Evolutionary conservation across 2,888 invertebrate species (phyloP), one percentile per base, ranked within the genome.

Genomic region (Philonicus albiceps): DNA sequence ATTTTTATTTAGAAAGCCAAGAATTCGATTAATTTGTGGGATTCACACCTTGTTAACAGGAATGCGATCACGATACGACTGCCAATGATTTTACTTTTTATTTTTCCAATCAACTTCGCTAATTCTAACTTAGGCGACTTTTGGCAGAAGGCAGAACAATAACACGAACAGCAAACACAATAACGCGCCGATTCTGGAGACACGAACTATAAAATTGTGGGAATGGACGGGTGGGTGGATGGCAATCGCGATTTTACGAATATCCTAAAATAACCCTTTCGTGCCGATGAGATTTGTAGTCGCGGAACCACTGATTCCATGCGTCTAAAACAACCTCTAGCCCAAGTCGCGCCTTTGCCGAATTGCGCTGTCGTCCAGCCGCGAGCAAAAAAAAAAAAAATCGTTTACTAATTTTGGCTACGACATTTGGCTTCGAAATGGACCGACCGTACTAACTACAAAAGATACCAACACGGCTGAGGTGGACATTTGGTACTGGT

Each of bases 201-300:
- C 81, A 55, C 81, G 81, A 31, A 81, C 53, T 53, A 81, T 81
- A 19, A 81, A 43, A 55, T 81, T 16, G 34, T 81, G 81, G 64
- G 19, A 80, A 81, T 81, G 37, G 37, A 37, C 37, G 34, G 55
- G 34, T 11, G 34, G 53, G n/a, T 22, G 16, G n/a, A 30, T 7
- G 74, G 81, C 37, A 78, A 78, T 49, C 78, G 78, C 78, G 53
- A 30, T 49, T 49, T 78, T n/a, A 30, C 43, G 78, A 78, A 78
- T 78, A 78, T 43, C 78, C 78, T 6, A 49, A 78, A 78, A 78
- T 78, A 78, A 37, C 37, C 19, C 43, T 16, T 78, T 49, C 43
- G 76, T 76, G 22, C 6, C 37, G 49, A 78, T 30, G 49, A 74
- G n/a, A 3, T 13, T 34, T 19, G 74, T 19, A 7, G 34, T 27